Conservation (phyloP, 1,140 invertebrate genomes). For the Lordiphosa mommai region DNA sequence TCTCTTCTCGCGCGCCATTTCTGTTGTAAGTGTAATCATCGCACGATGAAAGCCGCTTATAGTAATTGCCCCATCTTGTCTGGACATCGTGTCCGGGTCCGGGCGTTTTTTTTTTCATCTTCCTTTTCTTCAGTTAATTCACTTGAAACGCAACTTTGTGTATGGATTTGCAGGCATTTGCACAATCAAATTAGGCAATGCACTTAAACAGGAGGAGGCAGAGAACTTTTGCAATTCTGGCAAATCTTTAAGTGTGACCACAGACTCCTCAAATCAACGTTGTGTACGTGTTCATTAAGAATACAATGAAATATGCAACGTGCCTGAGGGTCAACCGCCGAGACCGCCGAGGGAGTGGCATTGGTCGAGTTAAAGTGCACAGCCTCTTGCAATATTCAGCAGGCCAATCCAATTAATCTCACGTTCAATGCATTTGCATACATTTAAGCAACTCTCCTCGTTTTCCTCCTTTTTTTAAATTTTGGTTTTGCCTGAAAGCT, state of each 20-base stretch:
- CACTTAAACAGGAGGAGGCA: no score
- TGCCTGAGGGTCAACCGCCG: slow-evolving; percentile 19
- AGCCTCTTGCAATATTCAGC: slow-evolving; percentile 34
- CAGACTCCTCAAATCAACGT: no score
- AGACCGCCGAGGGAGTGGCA: background rate
- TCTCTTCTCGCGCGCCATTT: slow-evolving; percentile 58
- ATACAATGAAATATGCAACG: slow-evolving; percentile 72
- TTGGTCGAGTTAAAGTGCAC: background rate
- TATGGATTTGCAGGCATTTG: no score
- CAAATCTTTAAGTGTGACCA: no score
- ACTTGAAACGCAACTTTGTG: no score
- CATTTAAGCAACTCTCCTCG: slow-evolving; percentile 7
- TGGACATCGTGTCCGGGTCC: slow-evolving; percentile 42
- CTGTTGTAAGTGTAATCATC: slow-evolving; percentile 75
- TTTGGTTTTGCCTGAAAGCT: slow-evolving; percentile 30
- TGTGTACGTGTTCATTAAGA: slow-evolving; percentile 67
- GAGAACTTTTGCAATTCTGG: no score
- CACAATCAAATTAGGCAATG: no score
- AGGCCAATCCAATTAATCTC: slow-evolving; percentile 61
- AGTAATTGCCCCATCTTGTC: slow-evolving; percentile 73
- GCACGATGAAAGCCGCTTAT: slow-evolving; percentile 76
- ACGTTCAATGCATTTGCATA: slow-evolving; percentile 43
- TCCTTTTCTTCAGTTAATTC: background rate
- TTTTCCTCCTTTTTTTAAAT: slow-evolving; percentile 13
- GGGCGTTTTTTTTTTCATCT: slow-evolving; percentile 15